These are phyloP conservation scores for Ficedula albicollis DNA, from an alignment of 2,797 vertebrate genomes.

Conservation along the genomic window DNA sequence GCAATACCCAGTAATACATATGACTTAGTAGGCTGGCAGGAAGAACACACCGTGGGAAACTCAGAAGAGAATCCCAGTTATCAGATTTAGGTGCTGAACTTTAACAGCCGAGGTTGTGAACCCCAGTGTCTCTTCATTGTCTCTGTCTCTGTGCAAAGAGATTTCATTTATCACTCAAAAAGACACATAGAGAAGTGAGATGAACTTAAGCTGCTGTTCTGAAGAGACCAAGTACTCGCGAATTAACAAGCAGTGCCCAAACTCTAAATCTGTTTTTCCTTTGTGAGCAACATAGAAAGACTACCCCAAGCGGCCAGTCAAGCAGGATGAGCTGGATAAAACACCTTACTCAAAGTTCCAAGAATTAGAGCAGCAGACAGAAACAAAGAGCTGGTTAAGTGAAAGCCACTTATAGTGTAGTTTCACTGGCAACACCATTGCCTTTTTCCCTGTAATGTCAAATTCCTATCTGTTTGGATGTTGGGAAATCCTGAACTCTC, in stretches of 20 bases:
- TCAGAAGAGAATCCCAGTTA: conserved; percentile 48
- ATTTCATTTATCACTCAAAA: conserved; percentile 56
- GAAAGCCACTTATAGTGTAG: neutral
- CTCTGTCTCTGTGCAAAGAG: conserved; percentile 7
- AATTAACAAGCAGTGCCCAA: neutral
- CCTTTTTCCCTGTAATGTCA: neutral
- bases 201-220: conserved; percentile 51
- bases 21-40: conserved; percentile 25
- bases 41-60: conserved; percentile 54
- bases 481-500: neutral
- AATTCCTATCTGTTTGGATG: neutral
- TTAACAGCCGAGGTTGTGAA: conserved; percentile 57
- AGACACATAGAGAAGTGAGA: conserved; percentile 52
- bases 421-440: neutral
- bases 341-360: neutral
- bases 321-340: neutral
- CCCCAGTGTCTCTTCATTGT: conserved; percentile 49
- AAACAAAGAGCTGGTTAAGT: neutral
- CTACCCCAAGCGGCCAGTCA: neutral
- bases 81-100: conserved; percentile 62
- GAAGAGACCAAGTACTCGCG: conserved; percentile 25
- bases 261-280: neutral
- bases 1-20: conserved; percentile 40
- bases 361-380: neutral
- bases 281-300: neutral